Evolutionary conservation across 1,140 invertebrate species (phyloP), one percentile per base, ranked within the genome.

Genomic region (Sycobia sp.): DNA sequence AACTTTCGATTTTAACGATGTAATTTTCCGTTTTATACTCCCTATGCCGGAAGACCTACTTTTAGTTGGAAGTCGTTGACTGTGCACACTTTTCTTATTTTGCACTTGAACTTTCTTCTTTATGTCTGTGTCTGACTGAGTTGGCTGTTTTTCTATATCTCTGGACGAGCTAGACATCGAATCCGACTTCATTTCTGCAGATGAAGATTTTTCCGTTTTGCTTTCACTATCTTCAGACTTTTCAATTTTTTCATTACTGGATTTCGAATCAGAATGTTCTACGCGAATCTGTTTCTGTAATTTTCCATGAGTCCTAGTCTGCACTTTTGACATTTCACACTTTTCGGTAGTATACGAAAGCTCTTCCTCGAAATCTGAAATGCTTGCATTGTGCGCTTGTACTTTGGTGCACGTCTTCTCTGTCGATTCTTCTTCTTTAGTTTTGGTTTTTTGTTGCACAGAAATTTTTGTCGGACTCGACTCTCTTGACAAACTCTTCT

Each of bases 301-400:
- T 58, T 69, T 73, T 11, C 57, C 16, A 2, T 66, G 68, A 10
- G 36, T 39, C 10, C 36, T 55, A 44, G 34, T 65, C n/a, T 23
- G 41, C 0, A 29, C 4, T 32, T 23, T 4, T 25, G 25, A 10
- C 71, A 67, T 22, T 70, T 72, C 49, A 3, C n/a, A 20, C 10
- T 41, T 60, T 73, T 80, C 18, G 56, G 43, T 22, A n/a, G n/a
- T 43, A 73, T 74, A 18, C 69, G 64, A 7, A 64, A 44, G 29
- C 11, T 41, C 23, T n/a, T 81, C 74, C 13, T 81, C 76, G 7
- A 72, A 46, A 29, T 80, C 79, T 0, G 75, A 79, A 62, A 74
- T 79, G 10, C 67, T 76, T 0, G 75, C 75, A 44, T 74, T 76
- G 54, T 71, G 63, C 10, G 75, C 73, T 27, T 75, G 71, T 16